Evolutionary conservation across 1,140 invertebrate genomes (phyloP).

Genomic region (Stratiolaelaps scimitus): DNA sequence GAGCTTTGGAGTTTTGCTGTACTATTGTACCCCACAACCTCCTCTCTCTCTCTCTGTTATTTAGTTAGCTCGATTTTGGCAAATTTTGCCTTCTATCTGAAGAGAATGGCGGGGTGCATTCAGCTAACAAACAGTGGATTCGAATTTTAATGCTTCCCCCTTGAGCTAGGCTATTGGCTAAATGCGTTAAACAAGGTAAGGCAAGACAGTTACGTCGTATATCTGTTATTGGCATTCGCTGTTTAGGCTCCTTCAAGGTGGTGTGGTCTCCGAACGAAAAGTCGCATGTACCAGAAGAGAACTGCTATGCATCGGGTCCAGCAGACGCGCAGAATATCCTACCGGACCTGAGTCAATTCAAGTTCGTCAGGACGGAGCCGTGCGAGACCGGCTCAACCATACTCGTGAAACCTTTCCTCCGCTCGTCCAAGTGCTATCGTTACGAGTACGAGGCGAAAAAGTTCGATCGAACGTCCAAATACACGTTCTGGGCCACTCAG

Average conservation of each 20-base stretch:
- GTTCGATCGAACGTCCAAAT: conserved; percentile 1
- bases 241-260: conserved; percentile 19
- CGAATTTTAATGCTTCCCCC: not conserved
- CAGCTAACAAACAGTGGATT: no score
- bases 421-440: conserved; percentile 4
- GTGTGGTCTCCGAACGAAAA: conserved; percentile 22
- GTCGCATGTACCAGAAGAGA: conserved; percentile 8
- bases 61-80: no score
- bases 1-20: not conserved
- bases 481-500: conserved; percentile 20
- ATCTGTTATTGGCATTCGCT: no score
- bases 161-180: no score
- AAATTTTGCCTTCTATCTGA: no score
- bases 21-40: not conserved
- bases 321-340: conserved; percentile 55
- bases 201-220: no score
- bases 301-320: conserved; percentile 13
- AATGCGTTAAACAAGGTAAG: no score
- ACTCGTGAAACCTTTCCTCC: not conserved
- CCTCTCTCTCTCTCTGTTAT: no score
- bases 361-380: conserved; percentile 30
- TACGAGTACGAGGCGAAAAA: not conserved
- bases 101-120: no score
- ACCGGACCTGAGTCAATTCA: conserved; percentile 64
- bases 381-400: conserved; percentile 6